Evolutionary conservation across 2,113 vertebrate species (phyloP).

Genomic region (Opisthocomus hoazin): DNA sequence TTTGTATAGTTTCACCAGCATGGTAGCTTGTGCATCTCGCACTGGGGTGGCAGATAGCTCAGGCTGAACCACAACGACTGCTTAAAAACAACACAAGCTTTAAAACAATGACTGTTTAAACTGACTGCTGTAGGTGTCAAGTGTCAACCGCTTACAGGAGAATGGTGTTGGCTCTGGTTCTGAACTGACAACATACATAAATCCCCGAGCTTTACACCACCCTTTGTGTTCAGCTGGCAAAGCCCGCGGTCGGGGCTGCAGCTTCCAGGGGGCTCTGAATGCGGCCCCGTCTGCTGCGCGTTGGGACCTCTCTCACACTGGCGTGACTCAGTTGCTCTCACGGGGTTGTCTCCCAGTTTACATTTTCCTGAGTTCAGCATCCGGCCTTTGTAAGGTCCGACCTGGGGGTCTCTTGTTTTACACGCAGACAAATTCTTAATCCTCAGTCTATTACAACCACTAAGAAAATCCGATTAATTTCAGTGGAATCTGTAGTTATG

Average conservation of each 20-base stretch:
- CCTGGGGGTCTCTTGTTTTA: neutral
- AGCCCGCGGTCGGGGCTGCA: neutral
- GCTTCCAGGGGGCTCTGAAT: neutral
- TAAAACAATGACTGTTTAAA: conserved; percentile 41
- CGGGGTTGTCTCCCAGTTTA: neutral
- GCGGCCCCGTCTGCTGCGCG: neutral
- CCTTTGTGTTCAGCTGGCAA: neutral
- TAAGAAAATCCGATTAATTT: neutral
- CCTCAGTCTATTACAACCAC: neutral
- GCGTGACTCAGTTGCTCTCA: neutral
- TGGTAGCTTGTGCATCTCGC: neutral
- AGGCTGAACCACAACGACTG: neutral
- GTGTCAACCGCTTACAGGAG: conserved; percentile 12
- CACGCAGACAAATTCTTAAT: neutral
- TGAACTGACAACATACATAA: neutral
- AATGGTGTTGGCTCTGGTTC: conserved; percentile 26
- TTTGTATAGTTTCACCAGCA: neutral
- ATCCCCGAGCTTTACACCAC: neutral
- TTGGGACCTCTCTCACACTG: neutral
- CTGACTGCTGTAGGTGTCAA: conserved; percentile 23
- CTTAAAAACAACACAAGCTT: conserved; percentile 3
- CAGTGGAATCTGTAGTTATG: neutral
- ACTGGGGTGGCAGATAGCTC: neutral
- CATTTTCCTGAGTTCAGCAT: neutral
- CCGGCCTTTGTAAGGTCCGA: neutral